Conservation (phyloP, 2,113 vertebrate species). For the Egretta garzetta region DNA sequence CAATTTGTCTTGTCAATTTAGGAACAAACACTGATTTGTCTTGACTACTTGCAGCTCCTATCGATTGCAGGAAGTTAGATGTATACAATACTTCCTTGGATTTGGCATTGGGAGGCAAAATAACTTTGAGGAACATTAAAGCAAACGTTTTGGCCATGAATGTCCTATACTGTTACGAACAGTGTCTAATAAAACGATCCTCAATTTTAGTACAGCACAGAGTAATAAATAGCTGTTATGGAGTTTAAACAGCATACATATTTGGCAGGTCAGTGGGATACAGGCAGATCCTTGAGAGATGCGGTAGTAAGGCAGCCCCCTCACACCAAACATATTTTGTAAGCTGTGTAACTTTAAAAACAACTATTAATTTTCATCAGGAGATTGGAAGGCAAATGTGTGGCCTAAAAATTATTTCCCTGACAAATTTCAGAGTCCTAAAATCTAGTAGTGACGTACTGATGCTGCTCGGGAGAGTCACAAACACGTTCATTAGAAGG, state of each 20-base stretch:
- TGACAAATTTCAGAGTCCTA: background rate
- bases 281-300: background rate
- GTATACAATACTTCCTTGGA: background rate
- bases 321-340: background rate
- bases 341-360: background rate
- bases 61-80: background rate
- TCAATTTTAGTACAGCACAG: background rate
- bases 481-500: background rate
- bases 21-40: slow-evolving; percentile 40
- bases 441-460: background rate
- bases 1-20: slow-evolving; percentile 33
- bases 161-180: background rate
- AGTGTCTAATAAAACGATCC: background rate
- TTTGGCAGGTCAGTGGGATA: background rate
- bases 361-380: background rate
- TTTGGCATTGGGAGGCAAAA: slow-evolving; percentile 31
- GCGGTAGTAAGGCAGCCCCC: background rate
- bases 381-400: background rate
- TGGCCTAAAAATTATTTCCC: background rate
- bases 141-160: background rate
- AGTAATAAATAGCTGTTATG: background rate
- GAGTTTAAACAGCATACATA: fast-evolving
- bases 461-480: background rate
- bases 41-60: background rate
- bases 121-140: slow-evolving; percentile 11